Evolutionary conservation across 2,888 invertebrate species (phyloP).

Genomic region (Polyommatus iphigenia): DNA sequence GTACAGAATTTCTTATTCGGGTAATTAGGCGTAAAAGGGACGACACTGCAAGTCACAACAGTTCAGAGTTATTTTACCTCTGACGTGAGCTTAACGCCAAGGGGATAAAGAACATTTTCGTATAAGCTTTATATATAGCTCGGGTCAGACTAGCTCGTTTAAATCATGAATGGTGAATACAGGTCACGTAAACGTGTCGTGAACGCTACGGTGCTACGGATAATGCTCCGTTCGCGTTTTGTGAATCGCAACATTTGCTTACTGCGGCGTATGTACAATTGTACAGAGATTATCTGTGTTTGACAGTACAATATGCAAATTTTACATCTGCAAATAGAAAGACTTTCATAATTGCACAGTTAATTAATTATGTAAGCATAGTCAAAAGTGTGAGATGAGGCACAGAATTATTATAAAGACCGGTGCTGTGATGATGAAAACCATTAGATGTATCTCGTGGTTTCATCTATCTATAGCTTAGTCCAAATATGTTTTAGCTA

Average conservation of each 20-base stretch:
- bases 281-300: neutral
- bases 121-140: neutral
- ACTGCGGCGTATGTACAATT: neutral
- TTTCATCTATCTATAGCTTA: neutral
- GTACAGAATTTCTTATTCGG: neutral
- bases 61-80: neutral
- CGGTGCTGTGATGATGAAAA: too few species aligned
- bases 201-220: neutral
- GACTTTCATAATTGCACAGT: neutral
- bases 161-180: slow-evolving; percentile 7
- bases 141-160: neutral
- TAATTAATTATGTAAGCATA: too few species aligned
- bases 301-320: neutral
- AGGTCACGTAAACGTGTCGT: slow-evolving; percentile 2
- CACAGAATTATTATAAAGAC: too few species aligned
- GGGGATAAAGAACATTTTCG: neutral
- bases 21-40: slow-evolving; percentile 12
- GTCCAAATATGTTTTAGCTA: neutral
- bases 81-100: neutral
- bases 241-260: neutral
- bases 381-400: too few species aligned
- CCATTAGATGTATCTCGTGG: too few species aligned
- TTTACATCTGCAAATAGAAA: neutral
- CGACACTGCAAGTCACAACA: neutral
- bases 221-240: slow-evolving; percentile 12